Evolutionary conservation across 2,113 vertebrate species (phyloP).

Genomic region (Psittacus erithacus): DNA sequence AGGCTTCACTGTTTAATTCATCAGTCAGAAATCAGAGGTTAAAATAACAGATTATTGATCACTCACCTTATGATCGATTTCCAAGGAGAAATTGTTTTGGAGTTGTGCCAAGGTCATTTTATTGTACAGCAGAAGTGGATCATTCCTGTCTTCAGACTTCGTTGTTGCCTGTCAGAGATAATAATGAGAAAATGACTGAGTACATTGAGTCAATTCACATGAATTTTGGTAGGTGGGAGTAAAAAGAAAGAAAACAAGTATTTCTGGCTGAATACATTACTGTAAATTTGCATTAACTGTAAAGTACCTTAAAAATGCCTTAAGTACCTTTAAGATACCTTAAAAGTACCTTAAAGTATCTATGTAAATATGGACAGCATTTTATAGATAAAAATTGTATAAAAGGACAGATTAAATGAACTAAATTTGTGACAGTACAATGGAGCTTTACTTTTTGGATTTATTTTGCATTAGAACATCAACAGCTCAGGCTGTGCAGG

Average conservation of each 20-base stretch:
- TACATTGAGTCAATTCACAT: background rate
- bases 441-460: background rate
- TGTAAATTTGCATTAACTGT: background rate
- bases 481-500: background rate
- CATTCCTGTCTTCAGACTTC: slow-evolving; percentile 88
- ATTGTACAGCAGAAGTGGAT: slow-evolving; percentile 90
- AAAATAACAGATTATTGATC: background rate
- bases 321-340: background rate
- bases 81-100: slow-evolving; percentile 86
- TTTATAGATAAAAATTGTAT: background rate
- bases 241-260: background rate
- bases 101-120: slow-evolving; percentile 89
- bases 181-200: background rate
- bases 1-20: background rate
- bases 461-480: background rate
- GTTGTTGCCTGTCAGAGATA: slow-evolving; percentile 83
- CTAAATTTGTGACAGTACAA: background rate
- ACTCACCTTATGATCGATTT: slow-evolving; percentile 79
- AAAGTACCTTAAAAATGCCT: background rate
- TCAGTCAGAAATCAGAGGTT: background rate
- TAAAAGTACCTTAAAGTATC: background rate
- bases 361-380: background rate
- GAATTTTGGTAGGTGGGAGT: background rate
- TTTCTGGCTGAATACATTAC: background rate
- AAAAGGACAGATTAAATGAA: background rate